Evolutionary conservation across 2,113 vertebrate species (phyloP).

Genomic region (Herpailurus yagouaroundi): DNA sequence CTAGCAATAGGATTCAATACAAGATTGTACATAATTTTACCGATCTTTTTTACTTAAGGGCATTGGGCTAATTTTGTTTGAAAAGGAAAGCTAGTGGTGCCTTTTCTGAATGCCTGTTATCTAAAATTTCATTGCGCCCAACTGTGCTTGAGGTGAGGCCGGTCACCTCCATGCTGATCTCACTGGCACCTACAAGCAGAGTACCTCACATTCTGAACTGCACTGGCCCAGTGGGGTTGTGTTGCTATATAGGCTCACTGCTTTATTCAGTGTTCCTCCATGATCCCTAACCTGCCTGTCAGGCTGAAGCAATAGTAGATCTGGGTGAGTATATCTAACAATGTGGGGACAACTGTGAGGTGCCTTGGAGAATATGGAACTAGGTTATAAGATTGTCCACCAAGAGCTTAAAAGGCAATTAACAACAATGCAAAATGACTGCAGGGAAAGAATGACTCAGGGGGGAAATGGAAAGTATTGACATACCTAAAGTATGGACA

Average conservation of each 20-base stretch:
- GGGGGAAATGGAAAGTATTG: background rate
- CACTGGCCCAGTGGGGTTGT: background rate
- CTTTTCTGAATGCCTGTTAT: background rate
- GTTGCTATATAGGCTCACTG: background rate
- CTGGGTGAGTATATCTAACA: background rate
- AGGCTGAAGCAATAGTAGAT: background rate
- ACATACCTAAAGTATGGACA: background rate
- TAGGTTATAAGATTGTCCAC: background rate
- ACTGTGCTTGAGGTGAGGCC: background rate
- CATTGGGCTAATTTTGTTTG: background rate
- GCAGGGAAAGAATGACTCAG: background rate
- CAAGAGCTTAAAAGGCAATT: background rate
- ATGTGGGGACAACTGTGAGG: background rate
- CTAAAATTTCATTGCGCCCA: background rate
- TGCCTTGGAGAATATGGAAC: background rate
- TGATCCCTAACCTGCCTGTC: background rate
- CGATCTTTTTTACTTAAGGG: background rate
- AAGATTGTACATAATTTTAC: background rate
- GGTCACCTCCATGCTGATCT: background rate
- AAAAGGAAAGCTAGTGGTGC: background rate
- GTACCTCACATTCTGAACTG: background rate
- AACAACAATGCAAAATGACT: background rate
- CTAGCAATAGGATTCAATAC: background rate
- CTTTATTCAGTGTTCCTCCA: background rate
- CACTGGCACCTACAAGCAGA: background rate